phyloP scores from a whole-genome alignment of 2,113 vertebrate species.

The Ifrita kowaldi region DNA sequence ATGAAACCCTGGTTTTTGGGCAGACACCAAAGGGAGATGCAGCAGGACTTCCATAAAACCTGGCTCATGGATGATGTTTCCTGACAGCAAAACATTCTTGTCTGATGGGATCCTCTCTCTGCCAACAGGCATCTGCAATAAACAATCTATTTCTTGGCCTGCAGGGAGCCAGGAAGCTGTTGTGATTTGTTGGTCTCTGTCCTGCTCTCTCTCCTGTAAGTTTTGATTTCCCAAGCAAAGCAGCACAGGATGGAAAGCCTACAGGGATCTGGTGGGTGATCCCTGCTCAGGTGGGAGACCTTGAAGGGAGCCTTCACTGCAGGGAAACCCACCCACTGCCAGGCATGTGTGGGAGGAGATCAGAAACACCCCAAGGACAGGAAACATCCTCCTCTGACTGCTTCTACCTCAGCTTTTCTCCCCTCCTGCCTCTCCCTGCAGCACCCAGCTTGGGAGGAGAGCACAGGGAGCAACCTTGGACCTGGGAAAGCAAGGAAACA shows the following conservation, averaged over 20 bases:
- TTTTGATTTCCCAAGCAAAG: neutral
- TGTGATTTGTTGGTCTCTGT: neutral
- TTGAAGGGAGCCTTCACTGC: neutral
- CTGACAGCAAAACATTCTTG: neutral
- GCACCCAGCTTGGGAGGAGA: neutral
- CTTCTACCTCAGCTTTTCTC: neutral
- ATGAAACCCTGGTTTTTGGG: neutral
- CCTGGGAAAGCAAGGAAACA: neutral
- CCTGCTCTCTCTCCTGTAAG: neutral
- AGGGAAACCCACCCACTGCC: neutral
- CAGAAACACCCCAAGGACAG: neutral
- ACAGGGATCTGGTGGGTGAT: neutral
- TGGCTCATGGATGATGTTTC: neutral
- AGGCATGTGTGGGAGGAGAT: fast-evolving
- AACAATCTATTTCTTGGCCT: neutral
- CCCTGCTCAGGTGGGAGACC: neutral
- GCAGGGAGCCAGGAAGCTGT: neutral
- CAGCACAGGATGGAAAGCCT: neutral
- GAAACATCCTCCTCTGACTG: neutral
- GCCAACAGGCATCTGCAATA: neutral
- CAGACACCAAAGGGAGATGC: neutral
- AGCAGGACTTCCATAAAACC: neutral
- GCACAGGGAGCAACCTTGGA: neutral
- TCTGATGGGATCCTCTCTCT: neutral
- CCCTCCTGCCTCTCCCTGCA: neutral